These are phyloP conservation scores for Arothron firmamentum DNA, from an alignment of 2,113 vertebrate species.

Conservation along the genomic window DNA sequence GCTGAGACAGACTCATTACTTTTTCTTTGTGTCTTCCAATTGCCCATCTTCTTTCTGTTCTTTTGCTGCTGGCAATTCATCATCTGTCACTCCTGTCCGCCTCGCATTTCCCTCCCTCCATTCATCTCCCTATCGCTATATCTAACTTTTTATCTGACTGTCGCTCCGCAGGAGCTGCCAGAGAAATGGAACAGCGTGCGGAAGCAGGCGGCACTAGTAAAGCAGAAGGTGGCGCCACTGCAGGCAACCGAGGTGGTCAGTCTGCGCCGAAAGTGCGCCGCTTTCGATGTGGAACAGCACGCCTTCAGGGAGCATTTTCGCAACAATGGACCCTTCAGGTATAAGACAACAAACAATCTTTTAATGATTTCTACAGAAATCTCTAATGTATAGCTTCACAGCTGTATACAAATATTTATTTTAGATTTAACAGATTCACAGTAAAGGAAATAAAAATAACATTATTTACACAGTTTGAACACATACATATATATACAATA, in stretches of 20 bases:
- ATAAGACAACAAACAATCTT: background rate
- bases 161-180: constrained; percentile 80
- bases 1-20: constrained; percentile 5
- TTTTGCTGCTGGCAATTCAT: constrained; percentile 21
- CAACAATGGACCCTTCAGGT: constrained; percentile 87
- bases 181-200: constrained; percentile 87
- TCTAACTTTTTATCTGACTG: constrained; percentile 7
- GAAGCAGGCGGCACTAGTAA: constrained; percentile 78
- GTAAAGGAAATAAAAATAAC: no score
- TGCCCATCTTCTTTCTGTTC: background rate
- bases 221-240: constrained; percentile 87
- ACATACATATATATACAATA: no score
- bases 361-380: no score
- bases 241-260: constrained; percentile 81
- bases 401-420: no score
- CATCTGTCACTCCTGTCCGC: constrained; percentile 10
- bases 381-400: no score
- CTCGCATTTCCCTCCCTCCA: constrained; percentile 1
- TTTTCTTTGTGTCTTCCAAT: constrained; percentile 10
- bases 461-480: no score
- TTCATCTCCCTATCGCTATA: background rate
- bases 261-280: constrained; percentile 77
- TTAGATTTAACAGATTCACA: no score
- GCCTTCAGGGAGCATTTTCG: constrained; percentile 80
- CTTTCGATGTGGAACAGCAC: constrained; percentile 81